A percentile compares a stretch with the other conserved stretches of the same genome.
phyloP scores from a whole-genome alignment of 1,140 invertebrate genomes.

The Zophobas atratus region DNA sequence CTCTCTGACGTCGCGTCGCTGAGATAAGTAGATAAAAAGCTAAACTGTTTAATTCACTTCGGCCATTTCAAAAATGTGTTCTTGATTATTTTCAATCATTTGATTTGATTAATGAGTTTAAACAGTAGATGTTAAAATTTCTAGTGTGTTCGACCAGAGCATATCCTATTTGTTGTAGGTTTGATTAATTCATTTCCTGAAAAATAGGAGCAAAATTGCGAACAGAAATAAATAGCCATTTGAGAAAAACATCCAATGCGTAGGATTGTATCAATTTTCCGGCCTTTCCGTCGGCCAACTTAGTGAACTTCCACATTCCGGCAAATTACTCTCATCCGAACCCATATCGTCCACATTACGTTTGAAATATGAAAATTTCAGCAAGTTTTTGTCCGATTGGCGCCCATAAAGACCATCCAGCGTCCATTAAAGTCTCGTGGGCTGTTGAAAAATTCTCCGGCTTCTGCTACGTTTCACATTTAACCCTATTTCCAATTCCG shows the following conservation, averaged over 20 bases:
- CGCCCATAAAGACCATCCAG: constrained; percentile 10
- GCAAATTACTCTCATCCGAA: constrained; percentile 3
- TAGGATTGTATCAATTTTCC: not conserved
- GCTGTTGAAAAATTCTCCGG: constrained; percentile 33
- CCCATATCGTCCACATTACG: constrained; percentile 15
- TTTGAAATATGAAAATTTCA: constrained; percentile 25
- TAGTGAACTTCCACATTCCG: not conserved
- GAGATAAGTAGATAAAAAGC: too few relatives aligned
- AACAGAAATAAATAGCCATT: too few relatives aligned
- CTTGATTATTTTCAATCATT: too few relatives aligned
- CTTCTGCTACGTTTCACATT: constrained; percentile 41
- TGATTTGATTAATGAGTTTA: too few relatives aligned
- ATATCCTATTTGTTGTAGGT: too few relatives aligned
- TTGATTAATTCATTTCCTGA: too few relatives aligned
- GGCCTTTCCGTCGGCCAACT: not conserved
- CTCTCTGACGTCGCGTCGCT: too few relatives aligned
- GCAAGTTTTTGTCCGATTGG: constrained; percentile 23
- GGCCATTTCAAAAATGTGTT: too few relatives aligned
- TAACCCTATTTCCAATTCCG: constrained; percentile 46
- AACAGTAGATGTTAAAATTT: too few relatives aligned
- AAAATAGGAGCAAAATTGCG: too few relatives aligned
- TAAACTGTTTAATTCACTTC: too few relatives aligned
- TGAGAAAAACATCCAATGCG: not conserved
- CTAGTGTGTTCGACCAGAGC: too few relatives aligned
- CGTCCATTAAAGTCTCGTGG: constrained; percentile 25